A percentile compares a stretch with the other conserved stretches of the same genome.
phyloP scores from a whole-genome alignment of 2,113 vertebrate genomes.

The Piprites chloris region DNA sequence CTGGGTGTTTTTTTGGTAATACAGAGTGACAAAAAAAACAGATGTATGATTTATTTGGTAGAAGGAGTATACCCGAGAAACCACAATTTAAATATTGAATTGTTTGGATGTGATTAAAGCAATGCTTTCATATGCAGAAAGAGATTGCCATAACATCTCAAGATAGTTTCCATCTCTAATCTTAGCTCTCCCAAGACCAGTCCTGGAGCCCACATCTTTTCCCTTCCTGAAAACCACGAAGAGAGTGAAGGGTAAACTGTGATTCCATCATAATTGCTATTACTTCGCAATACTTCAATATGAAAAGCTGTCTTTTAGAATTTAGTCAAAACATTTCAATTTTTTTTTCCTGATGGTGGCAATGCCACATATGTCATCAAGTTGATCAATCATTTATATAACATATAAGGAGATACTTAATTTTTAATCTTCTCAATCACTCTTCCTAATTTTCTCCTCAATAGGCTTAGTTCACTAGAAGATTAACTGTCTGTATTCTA shows the following conservation, averaged over 20 bases:
- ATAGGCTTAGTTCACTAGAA: neutral
- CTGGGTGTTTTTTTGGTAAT: neutral
- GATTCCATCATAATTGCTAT: neutral
- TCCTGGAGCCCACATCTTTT: neutral
- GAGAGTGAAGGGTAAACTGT: conserved; percentile 3
- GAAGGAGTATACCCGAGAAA: neutral
- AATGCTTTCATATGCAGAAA: neutral
- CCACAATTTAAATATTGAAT: neutral
- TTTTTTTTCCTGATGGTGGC: neutral
- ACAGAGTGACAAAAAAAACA: neutral
- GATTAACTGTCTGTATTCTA: neutral
- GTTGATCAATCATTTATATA: neutral
- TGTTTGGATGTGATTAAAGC: neutral
- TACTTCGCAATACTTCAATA: neutral
- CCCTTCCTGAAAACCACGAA: neutral
- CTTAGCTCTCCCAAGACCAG: neutral
- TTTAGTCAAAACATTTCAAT: neutral
- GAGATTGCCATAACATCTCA: neutral
- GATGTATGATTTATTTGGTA: neutral
- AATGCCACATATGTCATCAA: neutral
- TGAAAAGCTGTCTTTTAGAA: neutral
- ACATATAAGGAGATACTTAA: neutral
- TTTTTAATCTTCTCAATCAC: neutral
- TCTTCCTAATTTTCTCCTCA: neutral
- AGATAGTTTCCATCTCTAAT: neutral